A percentile compares a stretch with the other conserved stretches of the same genome.
phyloP scores from a whole-genome alignment of 2,113 vertebrate species.

The Vulpes lagopus region DNA sequence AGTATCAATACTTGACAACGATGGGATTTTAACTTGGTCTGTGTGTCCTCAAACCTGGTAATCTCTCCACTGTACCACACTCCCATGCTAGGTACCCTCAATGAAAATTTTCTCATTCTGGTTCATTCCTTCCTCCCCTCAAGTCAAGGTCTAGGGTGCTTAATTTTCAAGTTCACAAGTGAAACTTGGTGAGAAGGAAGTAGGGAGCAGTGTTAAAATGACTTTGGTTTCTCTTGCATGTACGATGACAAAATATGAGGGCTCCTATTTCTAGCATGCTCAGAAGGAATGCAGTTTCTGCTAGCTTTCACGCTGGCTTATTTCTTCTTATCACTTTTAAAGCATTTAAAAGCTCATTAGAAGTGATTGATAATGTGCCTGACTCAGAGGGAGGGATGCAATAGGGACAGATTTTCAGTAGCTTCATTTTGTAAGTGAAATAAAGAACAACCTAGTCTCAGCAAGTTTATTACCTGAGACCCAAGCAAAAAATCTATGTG shows the following conservation, averaged over 20 bases:
- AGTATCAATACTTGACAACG: not conserved
- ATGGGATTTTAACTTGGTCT: not conserved
- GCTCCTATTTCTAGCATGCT: not conserved
- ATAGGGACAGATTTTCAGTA: slow-evolving; percentile 44
- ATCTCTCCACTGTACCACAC: not conserved
- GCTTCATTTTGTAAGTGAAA: slow-evolving; percentile 59
- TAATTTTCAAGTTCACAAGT: not conserved
- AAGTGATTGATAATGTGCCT: slow-evolving; percentile 38
- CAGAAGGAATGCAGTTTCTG: not conserved
- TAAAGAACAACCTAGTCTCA: slow-evolving; percentile 48
- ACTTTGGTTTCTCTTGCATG: not conserved
- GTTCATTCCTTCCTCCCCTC: not conserved
- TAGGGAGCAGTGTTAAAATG: not conserved
- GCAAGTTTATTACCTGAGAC: slow-evolving; percentile 51
- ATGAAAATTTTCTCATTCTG: slow-evolving; percentile 19
- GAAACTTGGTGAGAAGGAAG: not conserved
- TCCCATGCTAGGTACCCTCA: not conserved
- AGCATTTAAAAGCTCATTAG: slow-evolving; percentile 63
- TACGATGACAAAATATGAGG: not conserved
- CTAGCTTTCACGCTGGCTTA: slow-evolving; percentile 26
- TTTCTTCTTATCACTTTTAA: slow-evolving; percentile 53
- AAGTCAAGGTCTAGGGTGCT: not conserved
- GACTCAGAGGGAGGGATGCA: slow-evolving; percentile 15
- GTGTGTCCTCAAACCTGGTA: not conserved
- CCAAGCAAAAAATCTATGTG: not conserved